Evolutionary conservation across 2,113 vertebrate genomes (phyloP).

Genomic region (Panurus biarmicus): DNA sequence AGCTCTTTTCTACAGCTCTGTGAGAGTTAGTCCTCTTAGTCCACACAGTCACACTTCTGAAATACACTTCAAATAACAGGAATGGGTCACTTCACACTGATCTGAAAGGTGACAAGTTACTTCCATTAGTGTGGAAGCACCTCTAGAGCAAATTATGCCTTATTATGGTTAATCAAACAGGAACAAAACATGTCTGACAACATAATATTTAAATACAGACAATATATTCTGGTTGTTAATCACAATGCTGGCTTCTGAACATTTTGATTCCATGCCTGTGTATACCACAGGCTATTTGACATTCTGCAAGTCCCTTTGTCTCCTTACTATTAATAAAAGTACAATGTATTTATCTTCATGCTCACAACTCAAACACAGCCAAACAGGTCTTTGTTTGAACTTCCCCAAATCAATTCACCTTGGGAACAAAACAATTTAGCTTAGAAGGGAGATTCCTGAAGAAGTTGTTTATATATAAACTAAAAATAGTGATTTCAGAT

Average conservation of each 20-base stretch:
- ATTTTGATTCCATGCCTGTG: background rate
- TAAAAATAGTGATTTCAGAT: background rate
- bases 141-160: background rate
- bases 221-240: background rate
- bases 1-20: background rate
- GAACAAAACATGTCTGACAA: background rate
- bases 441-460: background rate
- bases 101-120: background rate
- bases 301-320: background rate
- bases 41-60: background rate
- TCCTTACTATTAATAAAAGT: background rate
- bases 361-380: background rate
- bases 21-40: background rate
- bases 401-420: slow-evolving; percentile 28
- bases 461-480: background rate
- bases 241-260: background rate
- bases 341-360: slow-evolving; percentile 28
- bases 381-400: slow-evolving; percentile 32
- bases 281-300: background rate
- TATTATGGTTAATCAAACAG: slow-evolving; percentile 18
- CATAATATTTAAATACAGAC: background rate
- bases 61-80: background rate
- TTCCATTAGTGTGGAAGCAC: background rate
- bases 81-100: background rate
- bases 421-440: background rate